Base-by-base conservation (phyloP, 2,888 invertebrate species). In the Lasioglossum leucozonium region DNA sequence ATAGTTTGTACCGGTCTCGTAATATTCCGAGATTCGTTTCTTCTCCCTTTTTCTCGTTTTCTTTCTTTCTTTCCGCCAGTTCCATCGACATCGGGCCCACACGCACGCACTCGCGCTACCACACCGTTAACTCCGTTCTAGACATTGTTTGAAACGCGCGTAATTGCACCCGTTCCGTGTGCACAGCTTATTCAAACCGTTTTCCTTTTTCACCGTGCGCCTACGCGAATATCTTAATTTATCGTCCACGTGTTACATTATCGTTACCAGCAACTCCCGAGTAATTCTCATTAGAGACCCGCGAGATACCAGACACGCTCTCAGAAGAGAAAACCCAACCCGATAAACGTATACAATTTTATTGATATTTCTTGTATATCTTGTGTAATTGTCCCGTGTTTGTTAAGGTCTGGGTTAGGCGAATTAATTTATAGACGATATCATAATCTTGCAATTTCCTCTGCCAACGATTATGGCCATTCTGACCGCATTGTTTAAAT, bases 11-110 rank as follows among this genome's bases (percentile, higher is more conserved):
- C 72, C 82, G 77, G 65, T 86, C 71, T 84, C 74, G 69, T 77
- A 76, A 86, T 86, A 84, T 85, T 80, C 79, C 67, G 75, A 74
- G 82, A 79, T 77, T 82, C 72, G 71, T 79, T 81, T 65, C 40
- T 80, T 72, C 77, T 72, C 55, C 71, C 47, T 34, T 65, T 71
- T 44, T 58, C 4, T 44, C 72, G 79, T 44, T 30, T 79, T 72
- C 73, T 44, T 74, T 81, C 51, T 30, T 79, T 72, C 76, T 71
- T 55, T 40, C 34, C 22, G 65, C 40, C 42, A 62, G 11, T 78
- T 13, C 37, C 58, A 73, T 30, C 18, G 47, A 8, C 75, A n/a
- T 67, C 65, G 44, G 5, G 47, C n/a, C 51, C 51, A 22, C 69
- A 40, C n/a, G n/a, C 78, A 51, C 34, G 51, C 44, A 34, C 34